Evolutionary conservation across 2,113 vertebrate species (phyloP).

Genomic region (Clinocottus analis): DNA sequence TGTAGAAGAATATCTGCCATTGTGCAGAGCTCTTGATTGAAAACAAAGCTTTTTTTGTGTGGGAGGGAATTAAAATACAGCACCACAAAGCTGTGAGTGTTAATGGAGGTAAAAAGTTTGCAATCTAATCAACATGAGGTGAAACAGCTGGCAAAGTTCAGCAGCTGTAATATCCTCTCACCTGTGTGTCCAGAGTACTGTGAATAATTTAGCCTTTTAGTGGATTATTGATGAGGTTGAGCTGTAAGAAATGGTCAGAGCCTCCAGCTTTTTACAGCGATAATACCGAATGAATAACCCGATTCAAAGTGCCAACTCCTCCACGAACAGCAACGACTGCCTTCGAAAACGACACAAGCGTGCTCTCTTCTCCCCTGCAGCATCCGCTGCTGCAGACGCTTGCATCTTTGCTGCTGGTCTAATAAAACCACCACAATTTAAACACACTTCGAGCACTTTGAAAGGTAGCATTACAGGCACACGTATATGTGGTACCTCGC

Average conservation of each 20-base stretch:
- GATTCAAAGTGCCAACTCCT: constrained; percentile 43
- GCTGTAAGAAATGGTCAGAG: constrained; percentile 52
- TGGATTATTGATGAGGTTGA: constrained; percentile 71
- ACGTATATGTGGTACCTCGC: constrained; percentile 44
- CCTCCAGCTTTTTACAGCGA: constrained; percentile 54
- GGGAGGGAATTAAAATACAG: neutral
- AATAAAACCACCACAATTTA: constrained; percentile 52
- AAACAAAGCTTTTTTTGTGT: neutral
- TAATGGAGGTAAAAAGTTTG: neutral
- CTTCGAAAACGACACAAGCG: constrained; percentile 20
- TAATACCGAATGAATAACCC: constrained; percentile 59
- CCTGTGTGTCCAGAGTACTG: constrained; percentile 49
- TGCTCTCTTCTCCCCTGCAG: constrained; percentile 13
- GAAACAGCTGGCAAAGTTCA: constrained; percentile 37
- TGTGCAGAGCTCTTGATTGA: neutral
- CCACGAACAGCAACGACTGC: constrained; percentile 49
- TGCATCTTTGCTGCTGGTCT: constrained; percentile 29
- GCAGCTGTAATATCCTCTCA: constrained; percentile 42
- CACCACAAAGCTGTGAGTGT: constrained; percentile 5
- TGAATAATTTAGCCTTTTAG: constrained; percentile 62
- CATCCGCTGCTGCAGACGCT: constrained; percentile 10
- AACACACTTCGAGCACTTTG: constrained; percentile 38
- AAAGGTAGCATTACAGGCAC: constrained; percentile 49
- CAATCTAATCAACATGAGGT: constrained; percentile 9
- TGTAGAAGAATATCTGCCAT: neutral